phyloP scores from a whole-genome alignment of 1,140 invertebrate species.

The Hylyphantes graminicola region DNA sequence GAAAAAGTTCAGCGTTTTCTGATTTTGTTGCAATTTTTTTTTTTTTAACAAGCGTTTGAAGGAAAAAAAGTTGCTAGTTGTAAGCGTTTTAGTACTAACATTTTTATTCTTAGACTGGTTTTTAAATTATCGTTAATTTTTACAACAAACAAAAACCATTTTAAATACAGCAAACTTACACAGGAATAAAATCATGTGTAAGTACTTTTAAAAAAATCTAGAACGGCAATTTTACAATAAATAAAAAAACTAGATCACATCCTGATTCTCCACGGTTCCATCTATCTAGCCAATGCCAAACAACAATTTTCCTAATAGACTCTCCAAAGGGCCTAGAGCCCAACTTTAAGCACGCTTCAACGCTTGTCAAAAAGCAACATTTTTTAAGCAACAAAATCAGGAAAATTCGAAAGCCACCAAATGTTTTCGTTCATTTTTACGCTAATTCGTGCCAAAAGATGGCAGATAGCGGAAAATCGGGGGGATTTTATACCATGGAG shows the following conservation, averaged over 20 bases:
- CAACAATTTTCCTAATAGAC: background rate
- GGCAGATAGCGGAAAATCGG: background rate
- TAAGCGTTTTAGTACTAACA: too few relatives aligned
- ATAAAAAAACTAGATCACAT: background rate
- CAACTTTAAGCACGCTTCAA: background rate
- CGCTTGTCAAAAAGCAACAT: background rate
- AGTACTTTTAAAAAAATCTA: too few relatives aligned
- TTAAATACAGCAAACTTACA: too few relatives aligned
- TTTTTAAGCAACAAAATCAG: background rate
- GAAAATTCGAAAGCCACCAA: conserved; percentile 23
- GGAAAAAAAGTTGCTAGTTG: too few relatives aligned
- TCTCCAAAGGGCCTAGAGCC: background rate
- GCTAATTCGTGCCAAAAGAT: conserved; percentile 26
- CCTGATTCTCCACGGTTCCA: background rate
- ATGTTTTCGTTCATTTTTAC: conserved; percentile 44
- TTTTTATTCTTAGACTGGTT: too few relatives aligned
- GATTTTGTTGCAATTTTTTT: too few relatives aligned
- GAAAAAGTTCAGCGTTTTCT: too few relatives aligned
- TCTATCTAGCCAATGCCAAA: background rate
- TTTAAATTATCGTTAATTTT: too few relatives aligned
- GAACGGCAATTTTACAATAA: background rate
- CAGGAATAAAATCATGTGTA: too few relatives aligned
- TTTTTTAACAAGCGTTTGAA: too few relatives aligned
- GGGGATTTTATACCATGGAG: background rate
- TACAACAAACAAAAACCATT: too few relatives aligned